These are phyloP conservation scores for Archegozetes longisetosus DNA, from an alignment of 1,140 invertebrate species.

Conservation along the genomic window DNA sequence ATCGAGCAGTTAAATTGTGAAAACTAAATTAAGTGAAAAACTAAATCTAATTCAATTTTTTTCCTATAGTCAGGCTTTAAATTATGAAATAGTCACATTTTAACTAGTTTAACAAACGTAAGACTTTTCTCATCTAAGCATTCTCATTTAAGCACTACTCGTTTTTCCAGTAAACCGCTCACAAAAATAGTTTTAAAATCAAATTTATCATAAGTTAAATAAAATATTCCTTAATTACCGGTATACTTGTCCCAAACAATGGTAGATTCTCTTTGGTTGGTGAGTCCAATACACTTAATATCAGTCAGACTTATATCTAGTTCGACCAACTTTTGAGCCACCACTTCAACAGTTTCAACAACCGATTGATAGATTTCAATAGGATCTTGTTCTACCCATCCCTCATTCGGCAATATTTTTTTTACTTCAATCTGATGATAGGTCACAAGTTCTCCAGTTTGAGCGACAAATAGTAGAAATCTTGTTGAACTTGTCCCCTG, in stretches of 20 bases:
- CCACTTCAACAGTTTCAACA: conserved; percentile 54
- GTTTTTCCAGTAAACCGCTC: too few species aligned
- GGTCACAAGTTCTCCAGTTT: conserved; percentile 58
- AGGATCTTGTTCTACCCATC: conserved; percentile 89
- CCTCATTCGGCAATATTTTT: conserved; percentile 61
- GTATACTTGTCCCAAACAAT: conserved; percentile 78
- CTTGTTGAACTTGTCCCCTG: conserved; percentile 84
- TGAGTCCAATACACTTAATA: conserved; percentile 54
- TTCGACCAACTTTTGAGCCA: conserved; percentile 40
- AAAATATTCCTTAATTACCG: too few species aligned
- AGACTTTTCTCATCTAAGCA: too few species aligned
- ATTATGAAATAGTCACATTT: too few species aligned
- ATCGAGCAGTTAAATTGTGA: too few species aligned
- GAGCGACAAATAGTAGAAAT: conserved; percentile 79
- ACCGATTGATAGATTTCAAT: conserved; percentile 61
- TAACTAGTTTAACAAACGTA: too few species aligned
- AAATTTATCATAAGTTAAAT: too few species aligned
- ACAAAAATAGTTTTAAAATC: too few species aligned
- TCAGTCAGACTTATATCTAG: conserved; percentile 48
- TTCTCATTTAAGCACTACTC: too few species aligned
- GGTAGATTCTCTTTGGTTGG: conserved; percentile 86
- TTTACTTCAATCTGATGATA: conserved; percentile 69
- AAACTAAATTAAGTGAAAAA: too few species aligned
- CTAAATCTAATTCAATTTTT: too few species aligned
- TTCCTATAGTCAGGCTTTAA: too few species aligned